Base-by-base conservation (phyloP, 1,140 invertebrate species). In the Lordiphosa stackelbergi region DNA sequence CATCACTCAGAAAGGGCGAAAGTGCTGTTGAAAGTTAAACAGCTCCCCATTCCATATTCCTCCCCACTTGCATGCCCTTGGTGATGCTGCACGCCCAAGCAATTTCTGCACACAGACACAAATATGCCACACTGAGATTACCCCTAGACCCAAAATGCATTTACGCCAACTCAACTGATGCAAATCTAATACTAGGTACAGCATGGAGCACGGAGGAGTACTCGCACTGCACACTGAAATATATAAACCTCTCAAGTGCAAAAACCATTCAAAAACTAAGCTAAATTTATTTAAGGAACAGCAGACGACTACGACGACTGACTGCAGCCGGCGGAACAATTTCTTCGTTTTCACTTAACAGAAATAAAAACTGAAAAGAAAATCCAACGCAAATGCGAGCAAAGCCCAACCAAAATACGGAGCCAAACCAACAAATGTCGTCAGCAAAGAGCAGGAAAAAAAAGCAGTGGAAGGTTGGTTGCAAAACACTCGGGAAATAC, bases 201-300 rank as follows among this genome's bases (percentile, higher is more conserved):
- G 31, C 12, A 16, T 37, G 19, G 11, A 41, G 48, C 16, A 31
- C 13, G 43, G 36, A 66, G 71, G 57, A 55, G 43, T 61, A 12
- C 6, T 31, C 16, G 24, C 35, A 42, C 38, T 37, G 59, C 42
- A 51, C 55, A 48, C 34, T 58, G 75, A 53, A 75, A 81, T 83
- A 81, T 75, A 81, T 81, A 81, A 81, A 81, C 75, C 75, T 81
- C 75, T 81, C 75, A 83, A 81, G 75, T 81, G 75, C 75, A 81
- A 81, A 81, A 83, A 81, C 75, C 75, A 81, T 81, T 81, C 75
- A 81, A 81, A 79, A 81, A 81, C 75, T 81, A 83, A 81, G 75
- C 75, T 75, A 79, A 81, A 79, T 79, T 79, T 79, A 79, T 79
- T 79, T 79, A 79, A 79, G 75, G 77, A 81, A 79, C 73, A 58